phyloP scores from a whole-genome alignment of 2,797 vertebrate genomes.

The Enteromius thamalakanensis region DNA sequence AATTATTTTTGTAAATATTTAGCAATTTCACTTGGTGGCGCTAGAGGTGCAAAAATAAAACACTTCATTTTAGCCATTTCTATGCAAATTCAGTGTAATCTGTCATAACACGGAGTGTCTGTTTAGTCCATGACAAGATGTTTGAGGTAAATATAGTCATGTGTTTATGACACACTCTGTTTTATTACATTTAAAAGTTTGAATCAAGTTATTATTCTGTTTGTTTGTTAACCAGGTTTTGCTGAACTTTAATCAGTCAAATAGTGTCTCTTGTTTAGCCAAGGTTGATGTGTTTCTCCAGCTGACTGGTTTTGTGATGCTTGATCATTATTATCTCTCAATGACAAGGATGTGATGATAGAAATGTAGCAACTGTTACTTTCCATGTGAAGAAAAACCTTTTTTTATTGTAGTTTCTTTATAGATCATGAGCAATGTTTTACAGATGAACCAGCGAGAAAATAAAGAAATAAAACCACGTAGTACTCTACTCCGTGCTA shows the following conservation, averaged over 20 bases:
- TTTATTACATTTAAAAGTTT: neutral
- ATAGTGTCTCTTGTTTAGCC: neutral
- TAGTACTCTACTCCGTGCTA: neutral
- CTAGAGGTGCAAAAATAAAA: neutral
- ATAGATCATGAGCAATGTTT: constrained; percentile 46
- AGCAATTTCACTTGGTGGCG: neutral
- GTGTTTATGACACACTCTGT: neutral
- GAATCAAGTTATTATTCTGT: constrained; percentile 8
- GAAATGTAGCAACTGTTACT: constrained; percentile 32
- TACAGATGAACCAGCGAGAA: constrained; percentile 18
- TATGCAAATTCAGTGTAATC: constrained; percentile 57
- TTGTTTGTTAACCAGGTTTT: neutral
- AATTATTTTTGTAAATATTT: neutral
- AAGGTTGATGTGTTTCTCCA: neutral
- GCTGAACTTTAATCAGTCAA: neutral
- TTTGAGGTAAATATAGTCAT: neutral
- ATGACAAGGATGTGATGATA: constrained; percentile 20
- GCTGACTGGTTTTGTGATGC: neutral
- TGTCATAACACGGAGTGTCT: neutral
- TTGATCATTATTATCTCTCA: constrained; percentile 8
- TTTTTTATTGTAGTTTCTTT: constrained; percentile 42
- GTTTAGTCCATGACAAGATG: neutral
- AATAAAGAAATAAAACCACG: constrained; percentile 50
- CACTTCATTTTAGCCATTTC: constrained; percentile 46
- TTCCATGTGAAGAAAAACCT: constrained; percentile 41